Evolutionary conservation across 2,888 invertebrate species (phyloP).

Genomic region (Sphaerophoria rueppellii): DNA sequence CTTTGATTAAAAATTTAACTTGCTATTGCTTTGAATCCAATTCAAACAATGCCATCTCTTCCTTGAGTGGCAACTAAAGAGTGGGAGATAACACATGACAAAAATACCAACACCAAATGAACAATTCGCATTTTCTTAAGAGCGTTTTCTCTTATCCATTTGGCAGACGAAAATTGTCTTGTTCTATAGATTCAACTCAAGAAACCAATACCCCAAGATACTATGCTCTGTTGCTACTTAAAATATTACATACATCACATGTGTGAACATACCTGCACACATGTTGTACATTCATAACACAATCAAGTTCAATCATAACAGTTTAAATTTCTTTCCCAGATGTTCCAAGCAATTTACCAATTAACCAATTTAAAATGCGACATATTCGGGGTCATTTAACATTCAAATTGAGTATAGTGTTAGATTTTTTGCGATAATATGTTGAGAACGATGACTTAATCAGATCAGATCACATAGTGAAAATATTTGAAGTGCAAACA

Average conservation of each 20-base stretch:
- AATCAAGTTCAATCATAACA: neutral
- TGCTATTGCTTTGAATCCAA: too few species aligned
- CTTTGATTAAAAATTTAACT: too few species aligned
- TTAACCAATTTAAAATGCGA: constrained; percentile 8
- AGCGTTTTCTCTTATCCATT: too few species aligned
- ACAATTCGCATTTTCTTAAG: too few species aligned
- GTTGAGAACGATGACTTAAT: constrained; percentile 14
- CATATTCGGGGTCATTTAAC: neutral
- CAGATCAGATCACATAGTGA: neutral
- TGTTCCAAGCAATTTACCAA: neutral
- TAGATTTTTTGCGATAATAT: neutral
- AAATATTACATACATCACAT: neutral
- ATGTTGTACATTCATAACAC: neutral
- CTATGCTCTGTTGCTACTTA: neutral
- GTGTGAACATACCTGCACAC: neutral
- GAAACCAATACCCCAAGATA: neutral
- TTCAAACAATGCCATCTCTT: too few species aligned
- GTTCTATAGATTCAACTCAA: too few species aligned
- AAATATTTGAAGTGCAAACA: neutral
- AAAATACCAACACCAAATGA: too few species aligned
- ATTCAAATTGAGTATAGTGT: neutral
- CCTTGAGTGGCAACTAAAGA: too few species aligned
- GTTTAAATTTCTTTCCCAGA: neutral
- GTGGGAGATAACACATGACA: too few species aligned
- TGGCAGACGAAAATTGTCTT: too few species aligned